Evolutionary conservation across 1,140 invertebrate species (phyloP).

Genomic region (Bombus difficillimus): DNA sequence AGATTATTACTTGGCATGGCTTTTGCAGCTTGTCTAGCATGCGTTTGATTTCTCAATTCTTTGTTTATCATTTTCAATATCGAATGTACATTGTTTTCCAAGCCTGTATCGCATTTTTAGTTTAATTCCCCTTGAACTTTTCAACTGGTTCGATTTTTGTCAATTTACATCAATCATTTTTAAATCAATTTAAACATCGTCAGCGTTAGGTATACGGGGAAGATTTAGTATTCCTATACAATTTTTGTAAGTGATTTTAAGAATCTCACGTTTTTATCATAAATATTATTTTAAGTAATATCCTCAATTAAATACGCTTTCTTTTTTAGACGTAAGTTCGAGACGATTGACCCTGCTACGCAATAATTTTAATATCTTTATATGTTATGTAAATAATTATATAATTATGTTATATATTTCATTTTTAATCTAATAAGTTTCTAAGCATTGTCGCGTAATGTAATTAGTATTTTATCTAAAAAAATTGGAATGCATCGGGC

Average conservation of each 20-base stretch:
- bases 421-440: too few relatives aligned
- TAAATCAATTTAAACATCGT: background rate
- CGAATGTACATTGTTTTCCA: background rate
- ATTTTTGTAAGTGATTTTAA: background rate
- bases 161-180: background rate
- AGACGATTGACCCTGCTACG: background rate
- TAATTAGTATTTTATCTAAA: background rate
- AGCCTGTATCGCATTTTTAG: background rate
- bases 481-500: background rate
- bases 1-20: conserved; percentile 34
- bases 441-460: background rate
- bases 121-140: background rate
- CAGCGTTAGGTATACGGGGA: background rate
- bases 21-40: conserved; percentile 45
- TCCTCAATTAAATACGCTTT: background rate
- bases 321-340: background rate
- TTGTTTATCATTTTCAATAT: background rate
- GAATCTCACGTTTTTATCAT: background rate
- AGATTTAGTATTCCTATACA: too few relatives aligned
- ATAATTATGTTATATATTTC: too few relatives aligned
- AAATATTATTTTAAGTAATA: background rate
- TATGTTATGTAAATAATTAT: too few relatives aligned
- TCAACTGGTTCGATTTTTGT: background rate
- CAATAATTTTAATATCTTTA: too few relatives aligned
- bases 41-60: conserved; percentile 13